Conservation (phyloP, 2,888 invertebrate genomes). For the Drosophila mercatorum region DNA sequence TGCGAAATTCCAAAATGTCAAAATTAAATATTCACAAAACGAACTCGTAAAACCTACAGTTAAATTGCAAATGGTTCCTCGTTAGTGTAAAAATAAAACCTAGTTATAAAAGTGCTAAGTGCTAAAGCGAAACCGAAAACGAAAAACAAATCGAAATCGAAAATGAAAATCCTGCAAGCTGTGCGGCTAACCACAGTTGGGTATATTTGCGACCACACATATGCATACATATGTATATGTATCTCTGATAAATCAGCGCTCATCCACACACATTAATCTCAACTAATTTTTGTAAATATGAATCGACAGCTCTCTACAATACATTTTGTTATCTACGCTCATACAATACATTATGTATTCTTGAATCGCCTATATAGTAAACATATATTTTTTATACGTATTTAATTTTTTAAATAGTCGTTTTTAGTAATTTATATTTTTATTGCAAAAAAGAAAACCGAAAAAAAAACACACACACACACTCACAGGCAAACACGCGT, state of each 20-base stretch:
- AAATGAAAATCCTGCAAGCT: constrained; percentile 4
- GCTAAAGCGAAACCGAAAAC: constrained; percentile 30
- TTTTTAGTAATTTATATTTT: constrained; percentile 81
- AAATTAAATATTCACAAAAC: constrained; percentile 65
- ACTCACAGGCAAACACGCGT: constrained; percentile 29
- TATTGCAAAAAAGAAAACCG: constrained; percentile 64
- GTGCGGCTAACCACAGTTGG: constrained; percentile 22
- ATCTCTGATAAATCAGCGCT: constrained; percentile 61
- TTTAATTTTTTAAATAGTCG: constrained; percentile 79
- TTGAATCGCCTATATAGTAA: constrained; percentile 30
- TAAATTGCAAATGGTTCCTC: constrained; percentile 82
- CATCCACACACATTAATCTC: constrained; percentile 50
- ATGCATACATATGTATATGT: constrained; percentile 36
- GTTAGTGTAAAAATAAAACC: constrained; percentile 71
- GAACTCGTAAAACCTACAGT: constrained; percentile 54
- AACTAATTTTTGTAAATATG: constrained; percentile 55
- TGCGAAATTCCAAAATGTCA: constrained; percentile 75
- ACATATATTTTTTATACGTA: constrained; percentile 65
- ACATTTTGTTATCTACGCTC: constrained; percentile 62
- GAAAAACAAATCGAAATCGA: background rate
- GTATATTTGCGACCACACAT: constrained; percentile 3
- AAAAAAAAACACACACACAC: constrained; percentile 35
- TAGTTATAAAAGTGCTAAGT: constrained; percentile 74
- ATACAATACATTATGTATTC: constrained; percentile 41
- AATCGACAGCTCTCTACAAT: constrained; percentile 46